Conservation (phyloP, 2,797 vertebrate genomes). For the Champsocephalus gunnari region DNA sequence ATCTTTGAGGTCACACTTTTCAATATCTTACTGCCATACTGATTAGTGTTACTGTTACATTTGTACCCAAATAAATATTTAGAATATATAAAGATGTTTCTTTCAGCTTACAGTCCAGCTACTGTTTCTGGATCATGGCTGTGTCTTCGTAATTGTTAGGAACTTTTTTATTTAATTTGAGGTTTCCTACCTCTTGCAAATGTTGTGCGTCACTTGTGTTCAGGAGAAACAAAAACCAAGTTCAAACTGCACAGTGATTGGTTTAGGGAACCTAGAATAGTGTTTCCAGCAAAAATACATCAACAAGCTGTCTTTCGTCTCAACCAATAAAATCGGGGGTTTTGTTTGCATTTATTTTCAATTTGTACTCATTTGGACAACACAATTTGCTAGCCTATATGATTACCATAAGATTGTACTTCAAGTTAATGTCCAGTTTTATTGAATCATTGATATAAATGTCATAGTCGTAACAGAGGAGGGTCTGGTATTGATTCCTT, state of each 20-base stretch:
- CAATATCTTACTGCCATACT: not conserved
- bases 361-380: not conserved
- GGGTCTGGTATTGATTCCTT: not conserved
- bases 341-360: not conserved
- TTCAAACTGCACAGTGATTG: not conserved
- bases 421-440: not conserved
- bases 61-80: no score
- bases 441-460: not conserved
- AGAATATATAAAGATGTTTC: no score
- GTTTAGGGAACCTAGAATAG: not conserved
- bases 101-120: no score
- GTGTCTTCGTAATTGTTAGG: not conserved
- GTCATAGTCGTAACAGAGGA: not conserved
- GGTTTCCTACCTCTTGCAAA: not conserved
- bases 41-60: not conserved
- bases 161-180: not conserved
- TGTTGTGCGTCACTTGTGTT: not conserved
- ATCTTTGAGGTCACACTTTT: not conserved
- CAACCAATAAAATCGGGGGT: not conserved
- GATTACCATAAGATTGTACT: not conserved
- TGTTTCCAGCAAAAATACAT: not conserved
- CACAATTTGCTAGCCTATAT: not conserved
- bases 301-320: no score
- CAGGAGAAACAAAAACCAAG: not conserved
- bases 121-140: slow-evolving; percentile 1